phyloP scores from a whole-genome alignment of 2,797 vertebrate genomes.

The Oreortyx pictus region DNA sequence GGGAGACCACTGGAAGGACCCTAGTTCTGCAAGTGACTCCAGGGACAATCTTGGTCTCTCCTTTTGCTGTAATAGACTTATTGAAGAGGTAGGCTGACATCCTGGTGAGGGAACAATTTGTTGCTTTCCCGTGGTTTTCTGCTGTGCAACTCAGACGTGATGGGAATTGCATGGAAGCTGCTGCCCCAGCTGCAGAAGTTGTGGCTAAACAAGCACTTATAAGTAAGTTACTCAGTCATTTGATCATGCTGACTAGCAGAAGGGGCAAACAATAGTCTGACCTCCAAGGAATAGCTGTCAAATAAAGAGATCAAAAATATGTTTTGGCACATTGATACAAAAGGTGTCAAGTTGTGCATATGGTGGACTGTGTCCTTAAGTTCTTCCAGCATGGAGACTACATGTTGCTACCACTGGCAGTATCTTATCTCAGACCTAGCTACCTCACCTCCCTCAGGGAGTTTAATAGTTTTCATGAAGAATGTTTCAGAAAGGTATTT shows the following conservation, averaged over 20 bases:
- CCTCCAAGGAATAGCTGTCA: not conserved
- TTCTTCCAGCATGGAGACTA: not conserved
- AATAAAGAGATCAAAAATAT: not conserved
- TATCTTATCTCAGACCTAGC: not conserved
- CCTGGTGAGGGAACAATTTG: not conserved
- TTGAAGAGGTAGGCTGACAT: not conserved
- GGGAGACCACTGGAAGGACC: not conserved
- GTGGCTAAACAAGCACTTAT: not conserved
- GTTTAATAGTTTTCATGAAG: not conserved
- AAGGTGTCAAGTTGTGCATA: not conserved
- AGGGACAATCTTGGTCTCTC: not conserved
- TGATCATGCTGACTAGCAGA: not conserved
- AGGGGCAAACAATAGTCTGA: not conserved
- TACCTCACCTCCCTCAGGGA: not conserved
- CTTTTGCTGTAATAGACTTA: not conserved
- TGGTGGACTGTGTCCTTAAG: not conserved
- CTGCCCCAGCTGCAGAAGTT: not conserved
- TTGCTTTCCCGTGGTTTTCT: not conserved
- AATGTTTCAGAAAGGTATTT: not conserved
- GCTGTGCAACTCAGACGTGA: not conserved
- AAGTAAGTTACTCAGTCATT: not conserved
- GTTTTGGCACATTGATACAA: not conserved
- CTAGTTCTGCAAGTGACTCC: not conserved
- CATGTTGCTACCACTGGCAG: not conserved
- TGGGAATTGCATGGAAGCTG: not conserved